Percentiles rank a stretch among this genome's conserved stretches.
Conservation (phyloP, 2,113 vertebrate species). For the Proteles cristata region DNA sequence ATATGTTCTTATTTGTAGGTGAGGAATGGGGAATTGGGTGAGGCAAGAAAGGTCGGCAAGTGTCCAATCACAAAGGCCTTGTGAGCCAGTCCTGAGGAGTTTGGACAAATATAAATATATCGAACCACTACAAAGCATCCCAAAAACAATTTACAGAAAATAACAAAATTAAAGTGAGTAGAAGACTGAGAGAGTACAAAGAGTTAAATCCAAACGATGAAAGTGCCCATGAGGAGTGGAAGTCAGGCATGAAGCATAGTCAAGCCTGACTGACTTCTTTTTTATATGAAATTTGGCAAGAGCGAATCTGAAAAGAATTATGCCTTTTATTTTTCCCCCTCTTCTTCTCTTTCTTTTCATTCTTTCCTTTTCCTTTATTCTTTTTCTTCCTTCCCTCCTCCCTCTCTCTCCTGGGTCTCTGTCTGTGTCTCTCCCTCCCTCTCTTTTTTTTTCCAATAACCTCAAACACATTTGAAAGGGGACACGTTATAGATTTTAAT, state of each 20-base stretch:
- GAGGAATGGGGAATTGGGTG: neutral
- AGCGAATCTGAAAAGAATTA: neutral
- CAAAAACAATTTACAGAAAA: neutral
- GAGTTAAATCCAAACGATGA: neutral
- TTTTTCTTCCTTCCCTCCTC: no score
- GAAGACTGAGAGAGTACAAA: neutral
- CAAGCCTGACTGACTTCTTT: neutral
- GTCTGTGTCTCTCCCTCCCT: neutral
- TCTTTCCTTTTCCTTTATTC: neutral
- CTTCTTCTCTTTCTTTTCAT: no score
- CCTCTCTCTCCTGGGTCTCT: neutral
- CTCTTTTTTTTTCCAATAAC: neutral
- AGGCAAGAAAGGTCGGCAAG: neutral
- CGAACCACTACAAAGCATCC: neutral
- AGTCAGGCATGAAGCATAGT: neutral
- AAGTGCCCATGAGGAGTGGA: neutral
- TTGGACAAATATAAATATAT: neutral
- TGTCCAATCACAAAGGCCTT: neutral
- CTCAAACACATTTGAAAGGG: neutral
- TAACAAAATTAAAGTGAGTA: neutral
- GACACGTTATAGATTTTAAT: neutral
- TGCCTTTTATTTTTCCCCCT: neutral
- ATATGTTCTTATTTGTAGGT: neutral
- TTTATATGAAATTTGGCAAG: neutral
- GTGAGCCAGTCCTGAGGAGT: neutral